Evolutionary conservation across 2,888 invertebrate genomes (phyloP), one percentile per base, ranked within the genome.

Genomic region (Choristoneura rosaceana): DNA sequence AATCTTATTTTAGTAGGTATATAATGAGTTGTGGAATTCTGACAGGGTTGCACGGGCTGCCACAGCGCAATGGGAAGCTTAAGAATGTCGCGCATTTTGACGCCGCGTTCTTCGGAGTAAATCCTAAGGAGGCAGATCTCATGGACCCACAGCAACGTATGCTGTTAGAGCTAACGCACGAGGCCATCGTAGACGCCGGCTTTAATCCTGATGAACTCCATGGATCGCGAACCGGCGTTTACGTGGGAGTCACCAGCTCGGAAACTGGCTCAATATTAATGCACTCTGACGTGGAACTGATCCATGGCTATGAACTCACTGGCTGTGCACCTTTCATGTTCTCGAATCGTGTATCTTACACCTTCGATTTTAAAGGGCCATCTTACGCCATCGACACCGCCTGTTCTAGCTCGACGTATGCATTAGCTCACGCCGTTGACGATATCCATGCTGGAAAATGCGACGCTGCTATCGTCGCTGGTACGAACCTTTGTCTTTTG

Each of bases 241-340:
- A 97, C 90, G 96, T 99, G 78, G 99, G 99, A 74, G 98, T 97
- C n/a, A 98, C 98, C 71, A 96, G 96, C 76, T 97, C 97, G 25
- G 99, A 99, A 91, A 96, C 98, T n/a, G 97, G 97, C 82, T 98
- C 98, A 84, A 96, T 96, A 82, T 98, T 96, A 82, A 98, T 98
- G 97, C 96, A 97, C 34, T 89, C 92, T 63, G 97, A 98, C 89
- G 97, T 98, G 15, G 99, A 99, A 85, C 95, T 96, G 83, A 95
- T 98, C 55, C 97, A 97, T 85, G 97, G 97, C 55, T 99, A 99
- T 91, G 97, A 97, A 73, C 95, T 99, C 85, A 98, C 98, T 1
- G 99, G 99, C 60, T 99, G 99, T 90, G 97, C 97, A 79, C 95
- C 98, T 68, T 98, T 99, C 74, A 99, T 99, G 99, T 99, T 99